These are phyloP conservation scores for Megaleporinus macrocephalus DNA, from an alignment of 2,113 vertebrate genomes.

Conservation along the genomic window DNA sequence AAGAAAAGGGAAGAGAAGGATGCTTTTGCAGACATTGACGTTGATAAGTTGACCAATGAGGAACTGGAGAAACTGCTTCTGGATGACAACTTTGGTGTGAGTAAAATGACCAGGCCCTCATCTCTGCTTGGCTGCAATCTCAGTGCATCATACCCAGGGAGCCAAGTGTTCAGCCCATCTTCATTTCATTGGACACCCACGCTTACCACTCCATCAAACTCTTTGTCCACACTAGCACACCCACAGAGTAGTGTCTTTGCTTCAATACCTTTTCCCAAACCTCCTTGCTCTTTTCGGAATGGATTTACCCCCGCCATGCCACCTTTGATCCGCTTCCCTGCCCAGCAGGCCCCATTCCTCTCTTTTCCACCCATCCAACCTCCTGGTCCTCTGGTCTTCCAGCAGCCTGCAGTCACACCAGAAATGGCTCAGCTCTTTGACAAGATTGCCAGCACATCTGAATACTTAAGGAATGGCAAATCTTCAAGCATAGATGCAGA, in stretches of 20 bases:
- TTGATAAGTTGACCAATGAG: conserved; percentile 89
- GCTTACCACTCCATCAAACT: conserved; percentile 76
- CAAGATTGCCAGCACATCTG: conserved; percentile 96
- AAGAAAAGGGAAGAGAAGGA: conserved; percentile 80
- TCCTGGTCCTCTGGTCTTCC: conserved; percentile 79
- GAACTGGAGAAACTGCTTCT: conserved; percentile 94
- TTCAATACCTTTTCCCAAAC: conserved; percentile 82
- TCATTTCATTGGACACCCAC: conserved; percentile 83
- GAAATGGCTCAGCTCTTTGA: conserved; percentile 95
- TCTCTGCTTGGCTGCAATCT: conserved; percentile 81
- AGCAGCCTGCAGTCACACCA: conserved; percentile 80
- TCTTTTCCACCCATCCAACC: conserved; percentile 82
- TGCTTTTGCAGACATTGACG: conserved; percentile 83
- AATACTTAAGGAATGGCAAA: conserved; percentile 91
- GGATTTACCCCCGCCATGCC: conserved; percentile 83
- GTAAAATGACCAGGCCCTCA: conserved; percentile 72
- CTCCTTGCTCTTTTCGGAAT: conserved; percentile 86
- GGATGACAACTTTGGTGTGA: conserved; percentile 87
- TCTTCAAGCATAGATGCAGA: conserved; percentile 81
- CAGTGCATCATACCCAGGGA: conserved; percentile 84
- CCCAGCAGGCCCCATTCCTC: conserved; percentile 77
- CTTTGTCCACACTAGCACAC: conserved; percentile 70
- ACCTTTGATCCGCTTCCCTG: conserved; percentile 78
- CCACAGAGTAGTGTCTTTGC: conserved; percentile 76
- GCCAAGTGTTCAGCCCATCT: conserved; percentile 78